Evolutionary conservation across 1,140 invertebrate species (phyloP), one percentile per base, ranked within the genome.

Genomic region (Agraylea sexmaculata): DNA sequence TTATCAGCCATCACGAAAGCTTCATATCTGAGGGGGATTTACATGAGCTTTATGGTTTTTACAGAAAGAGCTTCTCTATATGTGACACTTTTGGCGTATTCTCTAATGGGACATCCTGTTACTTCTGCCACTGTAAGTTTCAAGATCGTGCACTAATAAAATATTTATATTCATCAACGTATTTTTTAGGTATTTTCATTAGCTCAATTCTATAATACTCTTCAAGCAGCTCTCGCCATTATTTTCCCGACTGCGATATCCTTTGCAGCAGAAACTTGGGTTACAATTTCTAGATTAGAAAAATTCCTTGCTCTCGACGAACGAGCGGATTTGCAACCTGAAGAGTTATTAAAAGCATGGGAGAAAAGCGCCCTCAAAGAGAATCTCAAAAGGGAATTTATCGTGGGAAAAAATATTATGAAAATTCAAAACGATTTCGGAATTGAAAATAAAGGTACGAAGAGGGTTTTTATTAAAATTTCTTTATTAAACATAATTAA

Each of bases 221-320:
- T 68, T 4, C 65, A 68, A 59, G 62, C 60, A 43, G 65, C 58
- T 15, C 54, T 66, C 20, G 79, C 81, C 1, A 74, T 87, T 29
- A 77, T 77, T 47, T 80, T 87, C 62, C 86, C 87, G 0, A 69
- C 77, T 43, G 81, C 76, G 2, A 69, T 89, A 1, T 76, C 80
- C 11, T 68, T 72, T 36, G 57, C 70, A 11, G 75, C 75, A 1
- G 82, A 85, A 56, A 67, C 71, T 4, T 54, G 77, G 27, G 76
- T 86, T 5, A 80, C 83, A 1, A 64, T 87, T 3, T 72, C 71
- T 42, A 69, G 83, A 49, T 62, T 77, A 11, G 65, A 83, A 66
- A 58, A 72, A 21, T 78, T 78, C 52, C 61, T 84, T 27, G 47
- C 77, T 29, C 52, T 80, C 45, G 77, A 81, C 46, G 80, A 73